These are phyloP conservation scores for Amitus sp. DNA, from an alignment of 2,888 invertebrate species.

Conservation along the genomic window DNA sequence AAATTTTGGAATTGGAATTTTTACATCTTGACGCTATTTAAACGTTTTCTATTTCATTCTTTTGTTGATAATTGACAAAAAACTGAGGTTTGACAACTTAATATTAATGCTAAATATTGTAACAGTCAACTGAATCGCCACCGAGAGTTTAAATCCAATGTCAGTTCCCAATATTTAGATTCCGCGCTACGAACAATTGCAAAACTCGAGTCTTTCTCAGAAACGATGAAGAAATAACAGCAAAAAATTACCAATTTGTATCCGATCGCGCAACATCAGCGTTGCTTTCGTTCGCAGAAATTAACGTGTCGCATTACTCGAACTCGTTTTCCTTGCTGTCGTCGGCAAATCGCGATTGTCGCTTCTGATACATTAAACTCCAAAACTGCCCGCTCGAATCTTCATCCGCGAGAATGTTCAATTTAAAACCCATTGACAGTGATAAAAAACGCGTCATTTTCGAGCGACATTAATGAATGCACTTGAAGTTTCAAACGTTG, in stretches of 20 bases:
- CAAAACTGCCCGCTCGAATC: too few species aligned
- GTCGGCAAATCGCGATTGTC: slow-evolving; percentile 1
- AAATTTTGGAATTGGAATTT: too few species aligned
- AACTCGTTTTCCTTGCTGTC: not conserved
- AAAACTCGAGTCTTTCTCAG: slow-evolving; percentile 1
- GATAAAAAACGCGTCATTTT: not conserved
- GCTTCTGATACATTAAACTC: too few species aligned
- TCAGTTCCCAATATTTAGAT: slow-evolving; percentile 24
- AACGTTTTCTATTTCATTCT: too few species aligned
- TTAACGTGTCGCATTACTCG: not conserved
- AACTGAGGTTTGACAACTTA: too few species aligned
- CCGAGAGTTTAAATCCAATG: too few species aligned
- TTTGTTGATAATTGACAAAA: too few species aligned
- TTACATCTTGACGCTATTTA: too few species aligned
- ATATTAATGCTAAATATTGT: too few species aligned
- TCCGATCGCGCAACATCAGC: not conserved
- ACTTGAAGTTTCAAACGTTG: not conserved
- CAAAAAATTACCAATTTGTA: not conserved
- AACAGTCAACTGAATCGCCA: too few species aligned
- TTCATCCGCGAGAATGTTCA: too few species aligned
- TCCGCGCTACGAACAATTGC: slow-evolving; percentile 17
- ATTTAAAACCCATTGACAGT: not conserved
- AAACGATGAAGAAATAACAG: not conserved
- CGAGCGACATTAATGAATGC: not conserved
- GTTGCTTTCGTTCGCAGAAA: not conserved